phyloP scores from a whole-genome alignment of 1,140 invertebrate species.

The Hirudo medicinalis region DNA sequence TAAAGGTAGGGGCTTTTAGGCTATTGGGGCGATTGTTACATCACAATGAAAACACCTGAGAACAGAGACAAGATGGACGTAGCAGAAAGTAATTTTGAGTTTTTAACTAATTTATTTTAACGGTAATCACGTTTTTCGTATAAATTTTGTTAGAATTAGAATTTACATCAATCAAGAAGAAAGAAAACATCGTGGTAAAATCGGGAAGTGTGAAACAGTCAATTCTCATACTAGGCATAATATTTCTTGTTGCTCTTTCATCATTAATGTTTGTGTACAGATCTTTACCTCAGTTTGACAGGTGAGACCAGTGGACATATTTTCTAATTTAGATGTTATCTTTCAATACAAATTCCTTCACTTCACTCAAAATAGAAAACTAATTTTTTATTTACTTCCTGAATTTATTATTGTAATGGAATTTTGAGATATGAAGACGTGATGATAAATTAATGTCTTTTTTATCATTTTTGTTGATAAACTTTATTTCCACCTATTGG shows the following conservation, averaged over 20 bases:
- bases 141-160: not conserved
- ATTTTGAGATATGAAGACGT: too few relatives aligned
- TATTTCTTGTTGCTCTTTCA: not conserved
- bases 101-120: too few relatives aligned
- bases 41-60: too few relatives aligned
- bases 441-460: too few relatives aligned
- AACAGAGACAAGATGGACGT: too few relatives aligned
- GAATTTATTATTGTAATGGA: too few relatives aligned
- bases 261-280: slow-evolving; percentile 7
- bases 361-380: too few relatives aligned
- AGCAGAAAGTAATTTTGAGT: too few relatives aligned
- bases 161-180: not conserved
- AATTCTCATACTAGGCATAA: not conserved
- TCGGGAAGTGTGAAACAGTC: not conserved
- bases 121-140: not conserved
- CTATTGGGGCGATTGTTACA: too few relatives aligned
- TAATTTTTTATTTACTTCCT: too few relatives aligned
- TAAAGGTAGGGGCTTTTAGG: not conserved
- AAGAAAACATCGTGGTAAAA: not conserved
- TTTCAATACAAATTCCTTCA: too few relatives aligned
- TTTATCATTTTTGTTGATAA: not conserved
- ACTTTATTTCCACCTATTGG: slow-evolving; percentile 7
- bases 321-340: too few relatives aligned
- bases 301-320: not conserved
- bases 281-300: not conserved